phyloP scores from a whole-genome alignment of 2,113 vertebrate genomes.

The Muntiacus muntjak region DNA sequence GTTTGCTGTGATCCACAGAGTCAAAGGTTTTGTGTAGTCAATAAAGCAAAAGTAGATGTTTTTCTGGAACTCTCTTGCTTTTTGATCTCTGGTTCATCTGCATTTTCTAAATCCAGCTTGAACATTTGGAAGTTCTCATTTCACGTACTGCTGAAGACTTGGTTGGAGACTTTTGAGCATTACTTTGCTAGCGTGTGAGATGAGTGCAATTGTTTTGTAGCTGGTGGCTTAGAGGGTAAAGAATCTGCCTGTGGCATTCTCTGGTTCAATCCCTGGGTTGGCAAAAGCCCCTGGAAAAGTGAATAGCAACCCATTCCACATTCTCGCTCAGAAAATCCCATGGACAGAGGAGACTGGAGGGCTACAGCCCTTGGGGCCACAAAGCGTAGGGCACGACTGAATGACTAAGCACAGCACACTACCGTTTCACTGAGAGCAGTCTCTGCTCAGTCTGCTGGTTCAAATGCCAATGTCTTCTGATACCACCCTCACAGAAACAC shows the following conservation, averaged over 20 bases:
- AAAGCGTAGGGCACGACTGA: rapidly evolving
- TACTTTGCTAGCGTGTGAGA: not conserved
- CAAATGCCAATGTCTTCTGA: not conserved
- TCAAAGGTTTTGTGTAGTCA: not conserved
- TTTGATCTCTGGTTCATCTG: not conserved
- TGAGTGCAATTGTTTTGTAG: not conserved
- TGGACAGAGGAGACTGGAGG: not conserved
- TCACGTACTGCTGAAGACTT: not conserved
- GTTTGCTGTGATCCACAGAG: not conserved
- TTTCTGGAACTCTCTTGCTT: not conserved
- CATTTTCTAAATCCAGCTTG: not conserved
- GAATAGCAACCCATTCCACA: not conserved
- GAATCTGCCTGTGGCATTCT: not conserved
- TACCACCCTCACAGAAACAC: not conserved
- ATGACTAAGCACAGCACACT: not conserved
- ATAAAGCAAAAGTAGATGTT: not conserved
- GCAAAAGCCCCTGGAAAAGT: not conserved
- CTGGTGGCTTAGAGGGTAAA: not conserved
- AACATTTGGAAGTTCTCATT: not conserved
- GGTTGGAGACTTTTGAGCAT: not conserved
- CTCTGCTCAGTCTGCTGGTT: not conserved
- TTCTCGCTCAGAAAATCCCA: rapidly evolving
- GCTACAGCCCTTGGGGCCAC: not conserved
- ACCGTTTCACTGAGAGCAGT: not conserved
- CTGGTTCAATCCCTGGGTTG: not conserved